A percentile compares a stretch with the other conserved stretches of the same genome.
Evolutionary conservation across 2,113 vertebrate species (phyloP).

Genomic region (Tragelaphus scriptus): DNA sequence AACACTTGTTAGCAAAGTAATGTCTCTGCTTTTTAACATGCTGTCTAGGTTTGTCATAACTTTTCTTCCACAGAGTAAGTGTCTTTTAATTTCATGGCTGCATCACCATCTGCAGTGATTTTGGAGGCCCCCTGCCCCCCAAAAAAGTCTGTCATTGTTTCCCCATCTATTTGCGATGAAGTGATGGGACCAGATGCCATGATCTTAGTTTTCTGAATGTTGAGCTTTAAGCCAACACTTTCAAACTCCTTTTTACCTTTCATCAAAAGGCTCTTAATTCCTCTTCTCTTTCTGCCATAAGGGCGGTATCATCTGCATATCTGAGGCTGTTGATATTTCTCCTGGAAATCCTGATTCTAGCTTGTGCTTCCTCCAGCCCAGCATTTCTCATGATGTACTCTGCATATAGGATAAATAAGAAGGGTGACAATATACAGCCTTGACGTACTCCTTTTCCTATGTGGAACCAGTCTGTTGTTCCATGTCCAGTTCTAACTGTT

Average conservation of each 20-base stretch:
- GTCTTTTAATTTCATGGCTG: neutral
- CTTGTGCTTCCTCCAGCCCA: neutral
- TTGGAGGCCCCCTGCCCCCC: fast-evolving
- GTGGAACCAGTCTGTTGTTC: neutral
- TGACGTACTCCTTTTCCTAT: neutral
- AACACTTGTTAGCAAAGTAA: neutral
- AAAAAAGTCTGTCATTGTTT: neutral
- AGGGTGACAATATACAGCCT: neutral
- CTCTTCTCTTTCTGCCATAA: neutral
- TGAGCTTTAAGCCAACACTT: neutral
- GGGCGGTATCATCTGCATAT: neutral
- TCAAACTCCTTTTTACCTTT: neutral
- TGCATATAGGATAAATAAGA: neutral
- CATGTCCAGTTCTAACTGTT: neutral
- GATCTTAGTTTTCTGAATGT: neutral
- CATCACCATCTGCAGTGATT: neutral
- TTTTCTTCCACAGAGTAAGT: neutral
- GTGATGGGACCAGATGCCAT: neutral
- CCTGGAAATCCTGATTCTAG: neutral
- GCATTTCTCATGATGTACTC: neutral
- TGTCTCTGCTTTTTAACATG: neutral
- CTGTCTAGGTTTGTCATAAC: neutral
- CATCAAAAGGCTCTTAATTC: neutral
- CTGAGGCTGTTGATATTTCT: neutral
- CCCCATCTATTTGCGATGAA: neutral